These are phyloP conservation scores for Neoascia interrupta DNA, from an alignment of 2,888 invertebrate species.

Conservation along the genomic window DNA sequence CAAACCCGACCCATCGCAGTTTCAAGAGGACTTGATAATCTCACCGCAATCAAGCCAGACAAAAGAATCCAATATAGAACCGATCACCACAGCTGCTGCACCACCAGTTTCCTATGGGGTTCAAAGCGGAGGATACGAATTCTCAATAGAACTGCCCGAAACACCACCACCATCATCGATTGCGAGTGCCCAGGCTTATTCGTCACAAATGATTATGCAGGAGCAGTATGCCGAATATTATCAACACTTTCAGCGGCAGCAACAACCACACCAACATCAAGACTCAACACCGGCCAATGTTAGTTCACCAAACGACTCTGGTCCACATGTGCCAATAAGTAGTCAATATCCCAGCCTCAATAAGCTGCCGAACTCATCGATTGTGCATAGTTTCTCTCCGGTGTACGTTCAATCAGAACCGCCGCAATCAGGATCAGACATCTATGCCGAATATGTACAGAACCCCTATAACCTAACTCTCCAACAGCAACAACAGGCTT, in stretches of 20 bases:
- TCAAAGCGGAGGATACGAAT: constrained; percentile 72
- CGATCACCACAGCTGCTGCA: constrained; percentile 16
- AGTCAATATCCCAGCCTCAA: constrained; percentile 77
- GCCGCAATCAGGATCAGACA: constrained; percentile 73
- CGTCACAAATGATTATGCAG: constrained; percentile 63
- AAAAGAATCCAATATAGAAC: constrained; percentile 8
- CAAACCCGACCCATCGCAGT: not conserved
- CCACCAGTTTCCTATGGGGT: constrained; percentile 8
- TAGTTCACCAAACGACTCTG: constrained; percentile 74
- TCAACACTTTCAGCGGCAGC: constrained; percentile 51
- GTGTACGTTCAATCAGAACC: constrained; percentile 72
- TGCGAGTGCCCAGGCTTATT: constrained; percentile 34
- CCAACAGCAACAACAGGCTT: constrained; percentile 75
- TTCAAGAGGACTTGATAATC: constrained; percentile 31
- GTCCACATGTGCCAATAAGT: constrained; percentile 75
- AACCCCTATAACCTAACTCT: constrained; percentile 79
- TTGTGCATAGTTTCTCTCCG: constrained; percentile 78
- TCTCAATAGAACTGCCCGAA: constrained; percentile 77
- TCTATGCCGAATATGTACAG: constrained; percentile 78
- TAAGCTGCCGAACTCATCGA: constrained; percentile 75
- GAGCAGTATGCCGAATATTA: constrained; percentile 54
- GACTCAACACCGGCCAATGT: constrained; percentile 25
- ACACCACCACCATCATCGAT: constrained; percentile 70
- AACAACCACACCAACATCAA: constrained; percentile 35
- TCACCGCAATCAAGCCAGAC: constrained; percentile 43